Evolutionary conservation across 2,113 vertebrate species (phyloP), one percentile per base, ranked within the genome.

Genomic region (Oncorhynchus kisutch): DNA sequence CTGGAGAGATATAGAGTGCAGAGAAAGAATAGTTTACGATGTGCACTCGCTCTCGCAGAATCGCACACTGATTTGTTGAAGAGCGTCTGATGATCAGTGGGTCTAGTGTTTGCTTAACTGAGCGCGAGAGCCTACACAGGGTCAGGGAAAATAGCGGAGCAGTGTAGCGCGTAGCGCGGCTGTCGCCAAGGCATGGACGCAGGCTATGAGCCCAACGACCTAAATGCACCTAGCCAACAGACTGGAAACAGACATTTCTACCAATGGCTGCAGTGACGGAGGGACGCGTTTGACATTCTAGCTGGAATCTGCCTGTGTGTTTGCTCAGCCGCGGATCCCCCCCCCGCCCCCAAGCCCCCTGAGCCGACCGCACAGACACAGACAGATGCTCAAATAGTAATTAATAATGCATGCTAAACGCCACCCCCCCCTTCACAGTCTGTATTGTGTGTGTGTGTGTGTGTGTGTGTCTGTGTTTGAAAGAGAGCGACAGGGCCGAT

Each of bases 61-160:
- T 81, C 88, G 92, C 81, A 88, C 93, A 89, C 92, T 90, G 95
- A 88, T 94, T 91, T 86, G 89, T 91, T 89, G 90, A 88, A 77
- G 85, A 85, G 88, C 54, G 16, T 16, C 14, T 57, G 20, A 57
- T 20, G 54, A 57, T 57, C 20, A 57, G 14, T 20, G 54, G 18
- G 14, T 57, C 54, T 20, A 20, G 31, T 87, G 93, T 94, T 94
- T 90, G 74, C 88, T 91, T 87, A 88, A 90, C 84, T 78, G 86
- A 80, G 89, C 90, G 68, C 82, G 71, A 88, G 87, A 87, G 39
- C 39, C 90, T 71, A 27, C 70, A 9, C 91, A 87, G 90, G 88
- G 84, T 78, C 89, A n/a, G 88, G 84, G 20, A 80, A 72, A 83
- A 82, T 84, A 79, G 76, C 69, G 72, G 80, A 86, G 88, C 70